These are phyloP conservation scores for Ormyrus labotus DNA, from an alignment of 2,888 invertebrate genomes.

Conservation along the genomic window DNA sequence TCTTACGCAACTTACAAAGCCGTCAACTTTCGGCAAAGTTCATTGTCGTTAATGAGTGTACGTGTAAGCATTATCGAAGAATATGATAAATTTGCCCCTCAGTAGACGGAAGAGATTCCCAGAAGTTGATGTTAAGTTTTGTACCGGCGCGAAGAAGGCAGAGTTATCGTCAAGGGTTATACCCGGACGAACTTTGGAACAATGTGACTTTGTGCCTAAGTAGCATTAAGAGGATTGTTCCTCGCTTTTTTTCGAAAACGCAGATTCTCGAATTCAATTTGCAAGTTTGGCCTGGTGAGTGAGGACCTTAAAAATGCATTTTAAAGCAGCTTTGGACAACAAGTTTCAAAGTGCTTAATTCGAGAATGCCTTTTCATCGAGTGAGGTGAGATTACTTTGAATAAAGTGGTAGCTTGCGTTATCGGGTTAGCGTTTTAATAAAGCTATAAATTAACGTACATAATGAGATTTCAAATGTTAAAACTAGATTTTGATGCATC, in stretches of 20 bases:
- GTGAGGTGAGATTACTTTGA: background rate
- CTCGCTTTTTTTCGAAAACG: background rate
- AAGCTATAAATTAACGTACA: background rate
- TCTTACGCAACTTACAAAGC: slow-evolving; percentile 1
- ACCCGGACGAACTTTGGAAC: background rate
- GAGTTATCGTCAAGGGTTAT: too few relatives aligned
- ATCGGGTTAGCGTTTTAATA: background rate
- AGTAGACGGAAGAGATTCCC: too few relatives aligned
- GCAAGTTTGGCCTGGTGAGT: too few relatives aligned
- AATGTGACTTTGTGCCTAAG: background rate
- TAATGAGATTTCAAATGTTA: background rate
- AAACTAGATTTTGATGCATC: background rate
- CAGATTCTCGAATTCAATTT: too few relatives aligned
- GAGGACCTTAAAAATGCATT: background rate
- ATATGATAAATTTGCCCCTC: slow-evolving; percentile 9
- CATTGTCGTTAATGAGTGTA: slow-evolving; percentile 4
- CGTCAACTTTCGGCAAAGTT: slow-evolving; percentile 18
- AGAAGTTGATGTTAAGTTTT: background rate
- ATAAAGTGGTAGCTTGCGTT: background rate
- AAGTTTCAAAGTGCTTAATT: background rate
- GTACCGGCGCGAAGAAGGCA: background rate
- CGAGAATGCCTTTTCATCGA: background rate
- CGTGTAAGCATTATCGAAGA: background rate
- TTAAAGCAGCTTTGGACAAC: slow-evolving; percentile 4
- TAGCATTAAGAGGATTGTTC: background rate